Evolutionary conservation across 2,113 vertebrate species (phyloP).

Genomic region (Crotalus tigris): DNA sequence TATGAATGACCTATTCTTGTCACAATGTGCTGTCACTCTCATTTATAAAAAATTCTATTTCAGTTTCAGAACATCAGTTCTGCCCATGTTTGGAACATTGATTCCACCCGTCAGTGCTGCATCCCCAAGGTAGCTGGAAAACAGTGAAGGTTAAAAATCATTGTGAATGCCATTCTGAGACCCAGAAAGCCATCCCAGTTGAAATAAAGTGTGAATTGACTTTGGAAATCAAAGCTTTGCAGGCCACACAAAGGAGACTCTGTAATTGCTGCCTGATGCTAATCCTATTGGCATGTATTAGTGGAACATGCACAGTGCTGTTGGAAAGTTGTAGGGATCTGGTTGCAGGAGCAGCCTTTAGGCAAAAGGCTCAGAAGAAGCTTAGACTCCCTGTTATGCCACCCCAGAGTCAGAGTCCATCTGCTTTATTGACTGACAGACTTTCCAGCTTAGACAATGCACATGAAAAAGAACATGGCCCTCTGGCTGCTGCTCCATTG

Average conservation of each 20-base stretch:
- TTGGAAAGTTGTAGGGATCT: constrained; percentile 59
- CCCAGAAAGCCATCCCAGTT: constrained; percentile 26
- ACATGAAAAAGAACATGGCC: constrained; percentile 66
- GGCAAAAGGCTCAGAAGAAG: constrained; percentile 67
- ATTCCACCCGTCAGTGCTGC: too few relatives aligned
- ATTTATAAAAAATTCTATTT: not conserved
- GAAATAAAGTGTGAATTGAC: constrained; percentile 58
- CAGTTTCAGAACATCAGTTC: not conserved
- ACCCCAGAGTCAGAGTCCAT: constrained; percentile 73
- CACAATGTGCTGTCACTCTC: not conserved
- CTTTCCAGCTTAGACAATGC: constrained; percentile 53
- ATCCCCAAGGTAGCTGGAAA: not conserved
- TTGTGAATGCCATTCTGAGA: constrained; percentile 27
- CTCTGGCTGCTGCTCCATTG: constrained; percentile 63
- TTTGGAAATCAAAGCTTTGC: constrained; percentile 62
- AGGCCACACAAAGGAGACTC: constrained; percentile 57
- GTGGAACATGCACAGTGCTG: constrained; percentile 53
- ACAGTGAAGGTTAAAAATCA: not conserved
- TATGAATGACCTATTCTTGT: not conserved
- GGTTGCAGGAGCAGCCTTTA: constrained; percentile 61
- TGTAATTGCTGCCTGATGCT: constrained; percentile 70
- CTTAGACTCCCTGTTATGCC: constrained; percentile 60
- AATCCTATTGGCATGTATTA: constrained; percentile 66
- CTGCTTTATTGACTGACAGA: constrained; percentile 71
- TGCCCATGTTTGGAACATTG: not conserved